Conservation (phyloP, 2,888 invertebrate genomes). For the Venusia cambrica region DNA sequence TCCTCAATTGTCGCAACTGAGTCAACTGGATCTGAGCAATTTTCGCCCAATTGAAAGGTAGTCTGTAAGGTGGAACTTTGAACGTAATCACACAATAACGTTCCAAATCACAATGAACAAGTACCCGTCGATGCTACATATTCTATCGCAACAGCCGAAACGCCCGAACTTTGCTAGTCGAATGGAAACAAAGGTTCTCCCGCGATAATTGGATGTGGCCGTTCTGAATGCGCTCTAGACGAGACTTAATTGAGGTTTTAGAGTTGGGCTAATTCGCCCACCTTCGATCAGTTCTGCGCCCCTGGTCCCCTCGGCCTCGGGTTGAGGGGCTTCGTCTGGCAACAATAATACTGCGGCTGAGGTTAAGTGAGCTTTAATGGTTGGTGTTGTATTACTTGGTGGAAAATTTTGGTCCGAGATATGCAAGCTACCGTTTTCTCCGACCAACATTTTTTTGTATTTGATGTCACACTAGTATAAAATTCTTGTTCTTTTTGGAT, state of each 20-base stretch:
- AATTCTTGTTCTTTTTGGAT: too few species aligned
- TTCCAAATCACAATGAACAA: slow-evolving; percentile 38
- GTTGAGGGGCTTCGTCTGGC: slow-evolving; percentile 64
- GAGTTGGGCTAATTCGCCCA: slow-evolving; percentile 79
- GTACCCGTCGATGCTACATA: slow-evolving; percentile 41
- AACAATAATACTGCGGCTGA: slow-evolving; percentile 58
- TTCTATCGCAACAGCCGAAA: slow-evolving; percentile 45
- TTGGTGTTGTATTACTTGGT: slow-evolving; percentile 51
- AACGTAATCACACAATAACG: slow-evolving; percentile 38
- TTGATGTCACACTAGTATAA: too few species aligned
- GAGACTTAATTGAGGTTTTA: slow-evolving; percentile 81
- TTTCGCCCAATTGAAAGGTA: slow-evolving; percentile 27
- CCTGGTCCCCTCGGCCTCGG: slow-evolving; percentile 39
- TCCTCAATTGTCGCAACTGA: slow-evolving; percentile 8
- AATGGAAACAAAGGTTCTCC: slow-evolving; percentile 72
- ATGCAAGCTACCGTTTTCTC: background rate
- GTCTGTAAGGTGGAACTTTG: slow-evolving; percentile 26
- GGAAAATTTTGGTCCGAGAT: slow-evolving; percentile 5
- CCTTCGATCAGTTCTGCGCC: slow-evolving; percentile 67
- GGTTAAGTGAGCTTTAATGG: slow-evolving; percentile 62
- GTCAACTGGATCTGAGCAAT: slow-evolving; percentile 18
- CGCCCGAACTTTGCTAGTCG: slow-evolving; percentile 37
- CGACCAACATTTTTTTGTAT: too few species aligned
- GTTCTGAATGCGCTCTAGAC: slow-evolving; percentile 76
- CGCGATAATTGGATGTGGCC: slow-evolving; percentile 79